Conservation (phyloP, 2,113 vertebrate genomes). For the Mirounga angustirostris region DNA sequence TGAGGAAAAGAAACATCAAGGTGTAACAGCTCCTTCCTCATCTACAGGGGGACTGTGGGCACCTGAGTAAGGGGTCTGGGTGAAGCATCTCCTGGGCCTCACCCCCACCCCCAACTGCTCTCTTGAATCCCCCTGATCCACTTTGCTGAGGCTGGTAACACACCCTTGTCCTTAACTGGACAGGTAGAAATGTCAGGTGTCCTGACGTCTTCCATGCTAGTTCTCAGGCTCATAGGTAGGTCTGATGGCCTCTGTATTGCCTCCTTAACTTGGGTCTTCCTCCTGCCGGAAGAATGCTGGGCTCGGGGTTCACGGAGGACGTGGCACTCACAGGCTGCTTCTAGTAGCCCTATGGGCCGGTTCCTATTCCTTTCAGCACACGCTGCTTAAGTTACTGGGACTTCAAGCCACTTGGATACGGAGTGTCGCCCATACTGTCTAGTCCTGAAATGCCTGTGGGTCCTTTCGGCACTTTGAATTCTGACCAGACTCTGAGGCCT, state of each 20-base stretch:
- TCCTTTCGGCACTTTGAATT: background rate
- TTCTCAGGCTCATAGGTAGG: background rate
- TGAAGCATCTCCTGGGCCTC: background rate
- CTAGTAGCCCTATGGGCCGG: background rate
- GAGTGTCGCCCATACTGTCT: background rate
- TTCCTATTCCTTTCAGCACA: background rate
- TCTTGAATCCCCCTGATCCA: background rate
- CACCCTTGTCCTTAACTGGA: background rate
- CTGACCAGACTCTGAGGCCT: background rate
- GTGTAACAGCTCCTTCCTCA: background rate
- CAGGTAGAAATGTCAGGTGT: background rate
- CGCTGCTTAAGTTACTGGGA: background rate
- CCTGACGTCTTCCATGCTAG: rapidly evolving
- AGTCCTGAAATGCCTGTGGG: background rate
- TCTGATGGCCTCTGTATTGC: background rate
- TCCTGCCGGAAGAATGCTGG: background rate
- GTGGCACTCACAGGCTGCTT: background rate
- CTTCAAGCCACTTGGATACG: background rate
- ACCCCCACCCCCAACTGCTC: background rate
- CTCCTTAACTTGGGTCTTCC: background rate
- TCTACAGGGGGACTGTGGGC: background rate
- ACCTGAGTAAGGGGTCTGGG: background rate
- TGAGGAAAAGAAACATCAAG: background rate
- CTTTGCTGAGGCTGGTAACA: background rate
- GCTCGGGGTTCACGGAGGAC: rapidly evolving